Percentiles rank a stretch among this genome's conserved stretches.
phyloP scores from a whole-genome alignment of 2,113 vertebrate genomes.

The Fregata magnificens region DNA sequence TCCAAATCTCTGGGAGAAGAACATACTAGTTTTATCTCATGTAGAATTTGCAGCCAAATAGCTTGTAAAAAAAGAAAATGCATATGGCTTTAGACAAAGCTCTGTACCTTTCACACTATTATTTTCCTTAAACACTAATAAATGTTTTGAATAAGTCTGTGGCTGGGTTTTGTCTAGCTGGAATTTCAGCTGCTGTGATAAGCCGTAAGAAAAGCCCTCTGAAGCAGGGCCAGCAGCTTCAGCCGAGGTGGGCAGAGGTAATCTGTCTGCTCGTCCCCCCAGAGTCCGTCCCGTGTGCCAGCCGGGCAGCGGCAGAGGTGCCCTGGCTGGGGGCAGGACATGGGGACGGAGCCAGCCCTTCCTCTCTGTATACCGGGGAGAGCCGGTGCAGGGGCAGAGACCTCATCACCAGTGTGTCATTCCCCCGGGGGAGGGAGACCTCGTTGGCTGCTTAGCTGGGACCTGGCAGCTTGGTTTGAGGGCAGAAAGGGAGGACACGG shows the following conservation, averaged over 20 bases:
- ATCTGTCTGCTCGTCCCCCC: background rate
- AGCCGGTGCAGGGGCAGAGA: background rate
- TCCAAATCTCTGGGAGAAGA: conserved; percentile 60
- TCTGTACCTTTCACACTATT: conserved; percentile 55
- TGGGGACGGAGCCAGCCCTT: background rate
- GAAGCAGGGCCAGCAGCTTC: conserved; percentile 15
- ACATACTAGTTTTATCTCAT: conserved; percentile 32
- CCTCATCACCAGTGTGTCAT: accelerated
- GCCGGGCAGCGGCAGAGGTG: background rate
- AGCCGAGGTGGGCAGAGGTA: background rate
- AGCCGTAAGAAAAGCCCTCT: background rate
- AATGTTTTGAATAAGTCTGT: conserved; percentile 61
- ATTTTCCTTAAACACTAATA: conserved; percentile 68
- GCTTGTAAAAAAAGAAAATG: conserved; percentile 23
- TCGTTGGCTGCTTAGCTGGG: accelerated
- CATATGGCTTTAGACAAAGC: conserved; percentile 44
- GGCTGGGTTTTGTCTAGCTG: background rate
- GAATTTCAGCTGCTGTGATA: background rate
- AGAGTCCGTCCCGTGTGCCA: background rate
- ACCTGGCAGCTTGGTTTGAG: background rate
- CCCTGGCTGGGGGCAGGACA: background rate
- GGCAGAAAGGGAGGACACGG: background rate
- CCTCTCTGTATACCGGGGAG: background rate
- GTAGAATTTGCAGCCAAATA: conserved; percentile 40
- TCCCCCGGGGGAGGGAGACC: background rate